Evolutionary conservation across 2,797 vertebrate species (phyloP).

Genomic region (Hyperoplus immaculatus): DNA sequence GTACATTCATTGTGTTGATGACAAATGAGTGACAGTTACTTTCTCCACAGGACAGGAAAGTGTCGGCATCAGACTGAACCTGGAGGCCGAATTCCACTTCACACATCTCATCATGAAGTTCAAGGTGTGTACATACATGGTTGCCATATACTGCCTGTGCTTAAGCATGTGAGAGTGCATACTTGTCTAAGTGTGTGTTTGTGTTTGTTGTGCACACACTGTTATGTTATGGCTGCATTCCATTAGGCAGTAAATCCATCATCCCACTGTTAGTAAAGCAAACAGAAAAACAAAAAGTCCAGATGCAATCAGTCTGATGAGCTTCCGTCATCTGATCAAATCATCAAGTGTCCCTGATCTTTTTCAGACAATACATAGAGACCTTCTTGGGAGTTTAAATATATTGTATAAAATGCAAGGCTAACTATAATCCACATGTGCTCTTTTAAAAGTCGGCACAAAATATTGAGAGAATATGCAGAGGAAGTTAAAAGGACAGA

Average conservation of each 20-base stretch:
- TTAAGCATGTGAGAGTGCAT: slow-evolving; percentile 15
- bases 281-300: slow-evolving; percentile 25
- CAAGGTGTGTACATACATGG: slow-evolving; percentile 80
- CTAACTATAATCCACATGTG: neutral
- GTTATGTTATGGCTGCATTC: slow-evolving; percentile 30
- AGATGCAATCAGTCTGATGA: slow-evolving; percentile 3
- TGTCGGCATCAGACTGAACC: slow-evolving; percentile 89
- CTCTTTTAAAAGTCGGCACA: neutral
- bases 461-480: neutral
- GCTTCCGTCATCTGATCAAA: neutral
- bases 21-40: slow-evolving; percentile 18
- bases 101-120: slow-evolving; percentile 94
- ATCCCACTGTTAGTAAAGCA: slow-evolving; percentile 25
- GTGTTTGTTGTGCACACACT: slow-evolving; percentile 57
- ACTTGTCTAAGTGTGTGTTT: slow-evolving; percentile 33
- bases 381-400: neutral
- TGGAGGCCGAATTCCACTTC: slow-evolving; percentile 92
- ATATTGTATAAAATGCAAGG: neutral
- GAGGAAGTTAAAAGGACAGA: neutral
- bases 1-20: neutral
- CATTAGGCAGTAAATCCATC: slow-evolving; percentile 14
- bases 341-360: neutral
- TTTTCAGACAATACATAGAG: neutral
- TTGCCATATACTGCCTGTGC: neutral
- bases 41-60: slow-evolving; percentile 84